Conservation (phyloP, 2,888 invertebrate species). For the Apodemia mormo region DNA sequence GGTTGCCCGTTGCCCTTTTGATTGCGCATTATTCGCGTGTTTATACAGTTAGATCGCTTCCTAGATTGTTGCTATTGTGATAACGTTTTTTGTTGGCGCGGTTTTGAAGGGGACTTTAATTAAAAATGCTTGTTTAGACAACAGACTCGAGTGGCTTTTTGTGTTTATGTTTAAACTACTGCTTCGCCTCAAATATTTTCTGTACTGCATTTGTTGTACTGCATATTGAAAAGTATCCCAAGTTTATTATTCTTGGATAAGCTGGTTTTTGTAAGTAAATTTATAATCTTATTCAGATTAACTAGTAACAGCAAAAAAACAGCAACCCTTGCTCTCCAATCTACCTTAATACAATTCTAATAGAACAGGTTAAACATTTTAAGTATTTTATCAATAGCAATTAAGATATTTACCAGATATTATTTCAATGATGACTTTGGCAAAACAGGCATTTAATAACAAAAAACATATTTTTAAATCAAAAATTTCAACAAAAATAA, state of each 20-base stretch:
- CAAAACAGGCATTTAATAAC: too few relatives aligned
- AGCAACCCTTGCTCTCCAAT: too few relatives aligned
- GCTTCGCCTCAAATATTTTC: conserved; percentile 21
- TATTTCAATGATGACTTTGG: too few relatives aligned
- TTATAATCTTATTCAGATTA: too few relatives aligned
- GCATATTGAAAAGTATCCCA: not conserved
- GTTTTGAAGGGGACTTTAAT: conserved; percentile 74
- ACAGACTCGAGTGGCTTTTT: conserved; percentile 50
- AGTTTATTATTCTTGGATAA: not conserved
- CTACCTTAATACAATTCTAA: too few relatives aligned
- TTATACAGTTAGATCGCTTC: conserved; percentile 80
- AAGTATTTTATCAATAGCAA: too few relatives aligned
- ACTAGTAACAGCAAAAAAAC: too few relatives aligned
- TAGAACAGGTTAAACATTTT: too few relatives aligned
- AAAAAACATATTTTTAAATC: too few relatives aligned
- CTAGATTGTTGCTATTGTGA: conserved; percentile 80
- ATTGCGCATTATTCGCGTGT: conserved; percentile 79
- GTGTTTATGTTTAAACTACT: conserved; percentile 40
- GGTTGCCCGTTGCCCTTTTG: conserved; percentile 75
- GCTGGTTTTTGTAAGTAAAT: too few relatives aligned
- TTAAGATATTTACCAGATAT: too few relatives aligned
- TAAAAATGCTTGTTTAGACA: conserved; percentile 70
- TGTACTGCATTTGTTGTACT: conserved; percentile 19
- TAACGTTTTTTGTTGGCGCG: conserved; percentile 67
- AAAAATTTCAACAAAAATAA: too few relatives aligned